Conservation (phyloP, 2,888 invertebrate species). For the Conchocele bisecta region DNA sequence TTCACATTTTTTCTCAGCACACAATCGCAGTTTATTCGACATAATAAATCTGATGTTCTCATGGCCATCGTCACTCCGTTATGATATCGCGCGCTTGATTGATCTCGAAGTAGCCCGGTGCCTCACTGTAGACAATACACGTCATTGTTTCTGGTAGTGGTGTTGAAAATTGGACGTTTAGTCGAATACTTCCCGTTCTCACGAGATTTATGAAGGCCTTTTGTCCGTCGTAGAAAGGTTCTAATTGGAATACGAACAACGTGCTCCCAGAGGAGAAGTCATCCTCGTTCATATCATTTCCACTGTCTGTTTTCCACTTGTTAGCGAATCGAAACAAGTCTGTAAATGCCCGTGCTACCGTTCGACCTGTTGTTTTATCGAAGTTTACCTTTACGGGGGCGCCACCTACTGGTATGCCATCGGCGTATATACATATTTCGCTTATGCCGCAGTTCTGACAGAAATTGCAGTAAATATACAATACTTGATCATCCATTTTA, state of each 20-base stretch:
- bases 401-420: conserved; percentile 21
- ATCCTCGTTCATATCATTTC: conserved; percentile 3
- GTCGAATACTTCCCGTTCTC: conserved; percentile 19
- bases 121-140: too few species aligned
- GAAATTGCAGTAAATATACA: conserved; percentile 1
- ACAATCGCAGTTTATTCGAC: too few species aligned
- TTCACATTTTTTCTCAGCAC: too few species aligned
- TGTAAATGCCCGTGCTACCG: conserved; percentile 10
- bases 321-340: conserved; percentile 16
- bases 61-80: too few species aligned
- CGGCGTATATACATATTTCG: conserved; percentile 14
- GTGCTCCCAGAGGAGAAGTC: conserved; percentile 14
- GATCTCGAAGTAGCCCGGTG: too few species aligned
- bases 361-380: not conserved
- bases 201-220: conserved; percentile 16
- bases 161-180: conserved; percentile 13
- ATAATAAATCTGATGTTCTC: too few species aligned
- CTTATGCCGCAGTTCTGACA: conserved; percentile 6
- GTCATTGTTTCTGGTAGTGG: too few species aligned
- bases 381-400: conserved; percentile 28
- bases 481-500: not conserved
- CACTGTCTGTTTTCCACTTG: conserved; percentile 17
- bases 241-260: conserved; percentile 27
- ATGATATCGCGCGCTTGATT: too few species aligned
- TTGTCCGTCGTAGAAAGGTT: conserved; percentile 14